phyloP scores from a whole-genome alignment of 2,113 vertebrate species.

The Axis porcinus region DNA sequence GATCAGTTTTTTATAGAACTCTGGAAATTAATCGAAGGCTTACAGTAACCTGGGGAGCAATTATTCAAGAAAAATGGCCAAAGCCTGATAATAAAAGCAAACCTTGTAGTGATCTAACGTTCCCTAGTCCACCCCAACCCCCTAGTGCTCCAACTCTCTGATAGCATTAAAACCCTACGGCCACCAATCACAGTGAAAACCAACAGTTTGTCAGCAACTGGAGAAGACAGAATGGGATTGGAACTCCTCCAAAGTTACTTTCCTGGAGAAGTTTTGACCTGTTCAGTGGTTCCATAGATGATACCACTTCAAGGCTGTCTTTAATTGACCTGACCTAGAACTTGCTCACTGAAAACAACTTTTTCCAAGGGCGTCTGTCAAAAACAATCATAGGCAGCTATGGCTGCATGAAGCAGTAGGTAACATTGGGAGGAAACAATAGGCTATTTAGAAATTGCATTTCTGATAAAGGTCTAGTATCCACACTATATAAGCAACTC shows the following conservation, averaged over 20 bases:
- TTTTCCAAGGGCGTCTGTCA: neutral
- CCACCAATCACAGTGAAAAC: neutral
- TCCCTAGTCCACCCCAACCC: neutral
- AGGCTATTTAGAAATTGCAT: neutral
- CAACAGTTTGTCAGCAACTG: neutral
- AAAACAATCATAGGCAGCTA: neutral
- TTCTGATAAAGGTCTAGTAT: neutral
- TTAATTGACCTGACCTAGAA: neutral
- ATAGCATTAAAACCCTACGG: neutral
- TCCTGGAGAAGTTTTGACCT: neutral
- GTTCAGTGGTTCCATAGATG: neutral
- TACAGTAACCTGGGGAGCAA: neutral
- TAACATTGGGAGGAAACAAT: neutral
- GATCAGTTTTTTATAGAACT: neutral
- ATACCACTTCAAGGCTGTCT: neutral
- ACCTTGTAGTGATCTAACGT: neutral
- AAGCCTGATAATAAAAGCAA: neutral
- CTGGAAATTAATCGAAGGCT: neutral
- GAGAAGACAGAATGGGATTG: neutral
- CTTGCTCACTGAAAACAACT: neutral
- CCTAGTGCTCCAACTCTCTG: neutral
- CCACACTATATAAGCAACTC: neutral
- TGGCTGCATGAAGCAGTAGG: neutral
- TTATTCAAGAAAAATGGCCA: neutral
- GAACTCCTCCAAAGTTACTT: neutral